Evolutionary conservation across 1,140 invertebrate genomes (phyloP), one percentile per base, ranked within the genome.

Genomic region (Ceratina japonica): DNA sequence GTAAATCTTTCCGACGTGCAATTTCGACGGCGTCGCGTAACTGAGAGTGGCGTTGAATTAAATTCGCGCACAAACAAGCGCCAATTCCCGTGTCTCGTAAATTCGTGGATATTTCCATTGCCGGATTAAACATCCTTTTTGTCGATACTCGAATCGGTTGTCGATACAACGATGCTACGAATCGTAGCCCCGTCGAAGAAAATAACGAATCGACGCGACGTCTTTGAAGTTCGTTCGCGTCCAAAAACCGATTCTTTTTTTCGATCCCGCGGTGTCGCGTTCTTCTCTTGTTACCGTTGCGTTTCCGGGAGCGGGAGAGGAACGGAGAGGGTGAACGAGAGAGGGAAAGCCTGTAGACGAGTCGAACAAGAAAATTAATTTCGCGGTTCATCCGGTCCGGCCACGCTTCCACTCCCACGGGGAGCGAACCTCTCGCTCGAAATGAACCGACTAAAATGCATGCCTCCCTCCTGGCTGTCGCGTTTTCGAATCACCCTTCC

Each of bases 361-460:
- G 61, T 72, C 72, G 5, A 62, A 16, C 15, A 63, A 78, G 79
- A 69, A 86, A 82, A 86, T 86, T 79, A 84, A 80, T 84, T 84
- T 82, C 74, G 73, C 58, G 59, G 75, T 54, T 78, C 68, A 72
- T 86, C 75, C 54, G 61, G 44, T 62, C 82, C 75, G 75, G 64
- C 52, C 58, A 31, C 24, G 75, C 49, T 24, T 24, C 16, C 49
- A 44, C 7, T 63, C 56, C 69, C 58, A 8, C 2, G 44, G 61
- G 58, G 51, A 24, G 59, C 52, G 64, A 51, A 54, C 37, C 37
- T 44, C 44, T 56, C 13, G 81, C 75, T 80, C 77, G 80, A 88
- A 89, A 89, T 86, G 87, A 89, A 89, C 84, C 86, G 84, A 89
- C 87, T 89, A 89, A 88, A 89, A 89, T 89, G 87, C 88, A 89